Evolutionary conservation across 1,140 invertebrate genomes (phyloP).

Genomic region (Anoplolepis gracilipes): DNA sequence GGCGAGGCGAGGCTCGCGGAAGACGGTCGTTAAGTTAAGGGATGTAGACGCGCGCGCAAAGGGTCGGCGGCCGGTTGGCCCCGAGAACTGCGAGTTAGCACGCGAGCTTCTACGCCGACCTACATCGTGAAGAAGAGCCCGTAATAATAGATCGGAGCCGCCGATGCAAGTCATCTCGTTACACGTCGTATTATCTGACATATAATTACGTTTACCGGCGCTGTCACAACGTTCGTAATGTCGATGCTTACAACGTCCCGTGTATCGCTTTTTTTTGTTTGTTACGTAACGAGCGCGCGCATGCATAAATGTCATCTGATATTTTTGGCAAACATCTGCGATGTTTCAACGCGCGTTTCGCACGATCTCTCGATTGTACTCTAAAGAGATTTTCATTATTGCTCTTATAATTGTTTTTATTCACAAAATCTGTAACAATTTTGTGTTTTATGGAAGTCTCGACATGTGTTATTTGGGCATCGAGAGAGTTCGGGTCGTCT

Average conservation of each 20-base stretch:
- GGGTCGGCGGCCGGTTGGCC: neutral
- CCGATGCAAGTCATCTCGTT: conserved; percentile 33
- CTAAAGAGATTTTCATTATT: neutral
- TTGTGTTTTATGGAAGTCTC: neutral
- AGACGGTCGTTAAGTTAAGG: conserved; percentile 49
- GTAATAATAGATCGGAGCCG: conserved; percentile 41
- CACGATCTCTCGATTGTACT: neutral
- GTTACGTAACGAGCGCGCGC: neutral
- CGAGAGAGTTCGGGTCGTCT: neutral
- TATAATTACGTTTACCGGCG: conserved; percentile 41
- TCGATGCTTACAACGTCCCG: neutral
- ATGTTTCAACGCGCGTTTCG: neutral
- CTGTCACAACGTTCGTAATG: conserved; percentile 22
- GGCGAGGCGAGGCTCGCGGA: neutral
- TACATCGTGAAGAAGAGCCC: conserved; percentile 17
- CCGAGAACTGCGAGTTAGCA: conserved; percentile 31
- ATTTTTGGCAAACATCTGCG: neutral
- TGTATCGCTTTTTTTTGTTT: too few species aligned
- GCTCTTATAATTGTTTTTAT: neutral
- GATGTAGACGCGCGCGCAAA: conserved; percentile 37
- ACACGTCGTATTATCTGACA: conserved; percentile 31
- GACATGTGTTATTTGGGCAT: neutral
- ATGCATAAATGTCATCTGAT: conserved; percentile 19
- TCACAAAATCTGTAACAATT: neutral
- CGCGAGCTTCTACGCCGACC: conserved; percentile 39